Conservation (phyloP, 2,797 vertebrate genomes). For the Hirundo rustica region DNA sequence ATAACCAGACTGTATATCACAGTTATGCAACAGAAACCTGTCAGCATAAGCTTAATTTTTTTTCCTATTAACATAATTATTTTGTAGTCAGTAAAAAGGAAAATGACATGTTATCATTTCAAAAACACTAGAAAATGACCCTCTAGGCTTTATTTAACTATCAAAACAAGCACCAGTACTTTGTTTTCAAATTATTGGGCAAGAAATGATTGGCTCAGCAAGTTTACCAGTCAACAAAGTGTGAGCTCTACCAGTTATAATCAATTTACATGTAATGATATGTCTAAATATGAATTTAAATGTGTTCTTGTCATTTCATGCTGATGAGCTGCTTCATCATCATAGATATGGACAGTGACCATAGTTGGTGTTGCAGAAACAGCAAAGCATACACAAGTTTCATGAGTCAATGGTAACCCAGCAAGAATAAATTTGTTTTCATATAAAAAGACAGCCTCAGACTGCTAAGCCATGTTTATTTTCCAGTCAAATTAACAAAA, state of each 20-base stretch:
- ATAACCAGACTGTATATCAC: not conserved
- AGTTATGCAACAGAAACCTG: not conserved
- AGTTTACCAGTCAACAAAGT: conserved; percentile 23
- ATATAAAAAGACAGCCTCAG: conserved; percentile 1
- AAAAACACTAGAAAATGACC: conserved; percentile 11
- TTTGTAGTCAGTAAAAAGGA: conserved; percentile 42
- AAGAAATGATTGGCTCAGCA: not conserved
- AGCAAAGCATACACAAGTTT: not conserved
- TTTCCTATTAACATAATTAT: conserved; percentile 55
- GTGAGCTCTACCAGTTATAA: not conserved
- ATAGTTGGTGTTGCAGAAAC: not conserved
- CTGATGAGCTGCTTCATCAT: conserved; percentile 12
- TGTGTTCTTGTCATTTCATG: conserved; percentile 6
- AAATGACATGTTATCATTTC: conserved; percentile 42
- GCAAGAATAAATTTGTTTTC: not conserved
- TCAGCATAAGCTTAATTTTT: not conserved
- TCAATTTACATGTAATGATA: conserved; percentile 58
- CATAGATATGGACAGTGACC: not conserved
- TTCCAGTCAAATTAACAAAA: conserved; percentile 46
- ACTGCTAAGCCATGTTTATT: conserved; percentile 42
- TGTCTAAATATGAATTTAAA: conserved; percentile 19
- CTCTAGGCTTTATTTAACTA: conserved; percentile 22
- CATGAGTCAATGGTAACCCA: not conserved
- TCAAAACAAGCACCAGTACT: conserved; percentile 39
- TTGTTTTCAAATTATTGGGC: conserved; percentile 39